Conservation (phyloP, 2,797 vertebrate genomes). For the Natrix natrix region DNA sequence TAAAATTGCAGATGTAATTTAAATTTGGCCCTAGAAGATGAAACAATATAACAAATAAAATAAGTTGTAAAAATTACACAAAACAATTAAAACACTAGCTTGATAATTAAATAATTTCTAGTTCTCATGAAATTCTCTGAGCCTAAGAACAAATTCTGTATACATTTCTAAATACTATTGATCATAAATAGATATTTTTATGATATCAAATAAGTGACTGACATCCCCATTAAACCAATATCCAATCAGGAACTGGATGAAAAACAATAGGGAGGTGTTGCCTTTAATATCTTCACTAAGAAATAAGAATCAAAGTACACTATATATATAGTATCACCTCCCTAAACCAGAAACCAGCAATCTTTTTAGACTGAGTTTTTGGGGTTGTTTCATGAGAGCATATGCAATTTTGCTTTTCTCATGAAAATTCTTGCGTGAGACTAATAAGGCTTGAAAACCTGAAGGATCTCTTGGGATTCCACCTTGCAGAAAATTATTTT, state of each 20-base stretch:
- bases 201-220: background rate
- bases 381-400: background rate
- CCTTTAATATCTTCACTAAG: background rate
- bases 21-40: background rate
- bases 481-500: background rate
- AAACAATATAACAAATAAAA: background rate
- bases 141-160: background rate
- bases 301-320: background rate
- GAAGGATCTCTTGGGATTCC: background rate
- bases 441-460: background rate
- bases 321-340: no score
- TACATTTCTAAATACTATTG: background rate
- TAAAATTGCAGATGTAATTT: background rate
- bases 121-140: background rate
- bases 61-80: background rate
- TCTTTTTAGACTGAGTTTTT: background rate
- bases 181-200: background rate
- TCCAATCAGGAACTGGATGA: background rate
- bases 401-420: background rate
- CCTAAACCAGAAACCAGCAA: background rate
- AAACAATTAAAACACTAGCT: background rate
- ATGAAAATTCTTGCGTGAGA: background rate
- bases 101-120: background rate
- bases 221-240: background rate
- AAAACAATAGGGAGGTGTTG: background rate